Evolutionary conservation across 2,113 vertebrate species (phyloP).

Genomic region (Colossoma macropomum): DNA sequence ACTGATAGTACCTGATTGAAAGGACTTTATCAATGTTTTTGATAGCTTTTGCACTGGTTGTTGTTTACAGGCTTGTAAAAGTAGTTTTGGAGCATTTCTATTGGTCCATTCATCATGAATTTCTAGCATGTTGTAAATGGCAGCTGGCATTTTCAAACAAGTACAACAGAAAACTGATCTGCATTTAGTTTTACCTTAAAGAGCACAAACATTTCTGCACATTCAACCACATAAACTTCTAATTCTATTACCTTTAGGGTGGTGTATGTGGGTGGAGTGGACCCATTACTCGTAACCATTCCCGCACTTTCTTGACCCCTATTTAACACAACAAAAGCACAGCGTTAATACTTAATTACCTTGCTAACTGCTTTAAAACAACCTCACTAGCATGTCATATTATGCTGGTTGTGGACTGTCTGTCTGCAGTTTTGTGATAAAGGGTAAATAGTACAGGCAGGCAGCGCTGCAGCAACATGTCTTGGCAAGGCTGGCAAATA

Average conservation of each 20-base stretch:
- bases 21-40: too few species aligned
- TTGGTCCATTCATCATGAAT: too few species aligned
- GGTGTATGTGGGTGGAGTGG: slow-evolving; percentile 84
- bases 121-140: too few species aligned
- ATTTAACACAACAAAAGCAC: slow-evolving; percentile 58
- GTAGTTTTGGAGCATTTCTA: too few species aligned
- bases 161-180: too few species aligned
- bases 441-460: background rate
- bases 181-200: too few species aligned
- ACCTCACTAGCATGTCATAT: background rate
- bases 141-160: too few species aligned
- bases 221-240: too few species aligned
- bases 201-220: too few species aligned
- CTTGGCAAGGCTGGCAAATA: slow-evolving; percentile 7
- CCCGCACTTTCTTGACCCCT: slow-evolving; percentile 98
- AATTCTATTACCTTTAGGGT: slow-evolving; percentile 88
- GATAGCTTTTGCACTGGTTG: too few species aligned
- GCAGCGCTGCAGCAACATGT: background rate
- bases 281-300: slow-evolving; percentile 93
- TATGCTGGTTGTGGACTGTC: background rate
- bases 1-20: too few species aligned
- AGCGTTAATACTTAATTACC: background rate
- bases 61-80: too few species aligned
- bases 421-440: background rate
- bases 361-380: background rate